phyloP scores from a whole-genome alignment of 23 tunicate species.

The Pegea sp. region DNA sequence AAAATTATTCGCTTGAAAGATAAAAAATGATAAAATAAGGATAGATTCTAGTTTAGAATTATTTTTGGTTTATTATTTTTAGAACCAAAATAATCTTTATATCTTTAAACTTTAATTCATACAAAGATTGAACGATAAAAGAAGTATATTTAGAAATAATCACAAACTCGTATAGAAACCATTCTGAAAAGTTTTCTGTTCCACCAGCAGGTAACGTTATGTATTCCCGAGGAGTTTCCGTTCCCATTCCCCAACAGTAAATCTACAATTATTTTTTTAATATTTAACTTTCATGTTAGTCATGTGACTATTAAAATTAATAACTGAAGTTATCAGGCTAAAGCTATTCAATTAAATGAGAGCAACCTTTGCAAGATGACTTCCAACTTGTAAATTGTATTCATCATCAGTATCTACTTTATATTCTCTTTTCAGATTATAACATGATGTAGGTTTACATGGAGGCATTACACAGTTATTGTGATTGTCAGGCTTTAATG shows the following conservation, averaged over 20 bases:
- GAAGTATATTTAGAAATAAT: background rate
- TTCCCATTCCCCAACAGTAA: slow-evolving; percentile 67
- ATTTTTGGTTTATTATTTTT: too few species aligned
- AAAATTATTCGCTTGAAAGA: too few species aligned
- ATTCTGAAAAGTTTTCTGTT: slow-evolving; percentile 70
- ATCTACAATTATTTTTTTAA: slow-evolving; percentile 17
- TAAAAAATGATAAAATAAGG: too few species aligned
- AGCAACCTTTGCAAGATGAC: slow-evolving; percentile 22
- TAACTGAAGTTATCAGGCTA: too few species aligned
- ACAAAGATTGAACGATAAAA: too few species aligned
- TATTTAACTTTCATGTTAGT: background rate
- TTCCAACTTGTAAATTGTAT: slow-evolving; percentile 29
- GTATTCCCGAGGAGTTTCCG: slow-evolving; percentile 43
- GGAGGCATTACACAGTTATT: slow-evolving; percentile 19
- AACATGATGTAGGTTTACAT: slow-evolving; percentile 59
- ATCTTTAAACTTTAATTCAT: too few species aligned
- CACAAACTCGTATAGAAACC: slow-evolving; percentile 50
- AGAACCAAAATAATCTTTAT: too few species aligned
- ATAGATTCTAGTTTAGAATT: too few species aligned
- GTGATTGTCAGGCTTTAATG: slow-evolving; percentile 27
- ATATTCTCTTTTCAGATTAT: slow-evolving; percentile 22
- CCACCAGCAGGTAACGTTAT: slow-evolving; percentile 34
- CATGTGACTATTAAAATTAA: too few species aligned
- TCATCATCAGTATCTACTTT: slow-evolving; percentile 29
- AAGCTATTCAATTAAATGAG: background rate